A percentile compares a stretch with the other conserved stretches of the same genome.
These are phyloP conservation scores for Amorpha juglandis DNA, from an alignment of 2,888 invertebrate genomes.

Conservation along the genomic window DNA sequence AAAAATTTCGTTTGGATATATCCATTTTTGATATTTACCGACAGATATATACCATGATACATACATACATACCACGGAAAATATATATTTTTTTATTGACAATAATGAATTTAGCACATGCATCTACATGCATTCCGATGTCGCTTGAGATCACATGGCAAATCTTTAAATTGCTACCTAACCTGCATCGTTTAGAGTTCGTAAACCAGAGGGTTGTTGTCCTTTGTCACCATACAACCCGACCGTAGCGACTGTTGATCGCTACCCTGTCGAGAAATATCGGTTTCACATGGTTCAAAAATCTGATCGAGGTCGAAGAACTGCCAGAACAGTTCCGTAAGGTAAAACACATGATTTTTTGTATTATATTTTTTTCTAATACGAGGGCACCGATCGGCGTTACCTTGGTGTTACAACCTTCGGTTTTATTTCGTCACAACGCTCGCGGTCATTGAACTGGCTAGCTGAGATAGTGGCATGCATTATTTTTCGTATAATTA, in stretches of 20 bases:
- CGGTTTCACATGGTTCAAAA: slow-evolving; percentile 45
- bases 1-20: no score
- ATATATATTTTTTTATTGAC: background rate
- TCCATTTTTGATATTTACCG: no score
- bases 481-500: slow-evolving; percentile 34
- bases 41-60: no score
- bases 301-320: slow-evolving; percentile 56
- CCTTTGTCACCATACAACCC: slow-evolving; percentile 8
- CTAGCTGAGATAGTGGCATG: slow-evolving; percentile 25
- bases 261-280: background rate
- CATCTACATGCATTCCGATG: background rate
- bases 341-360: slow-evolving; percentile 35
- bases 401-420: slow-evolving; percentile 72
- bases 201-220: slow-evolving; percentile 24
- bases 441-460: slow-evolving; percentile 65
- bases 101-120: background rate
- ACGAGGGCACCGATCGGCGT: slow-evolving; percentile 58
- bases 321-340: slow-evolving; percentile 60
- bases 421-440: slow-evolving; percentile 67
- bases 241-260: background rate
- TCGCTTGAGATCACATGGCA: background rate
- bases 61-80: background rate
- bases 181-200: slow-evolving; percentile 24
- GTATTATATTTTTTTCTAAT: slow-evolving; percentile 47
- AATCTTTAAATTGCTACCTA: slow-evolving; percentile 12